phyloP scores from a whole-genome alignment of 2,797 vertebrate genomes.

The Agapornis canus region DNA sequence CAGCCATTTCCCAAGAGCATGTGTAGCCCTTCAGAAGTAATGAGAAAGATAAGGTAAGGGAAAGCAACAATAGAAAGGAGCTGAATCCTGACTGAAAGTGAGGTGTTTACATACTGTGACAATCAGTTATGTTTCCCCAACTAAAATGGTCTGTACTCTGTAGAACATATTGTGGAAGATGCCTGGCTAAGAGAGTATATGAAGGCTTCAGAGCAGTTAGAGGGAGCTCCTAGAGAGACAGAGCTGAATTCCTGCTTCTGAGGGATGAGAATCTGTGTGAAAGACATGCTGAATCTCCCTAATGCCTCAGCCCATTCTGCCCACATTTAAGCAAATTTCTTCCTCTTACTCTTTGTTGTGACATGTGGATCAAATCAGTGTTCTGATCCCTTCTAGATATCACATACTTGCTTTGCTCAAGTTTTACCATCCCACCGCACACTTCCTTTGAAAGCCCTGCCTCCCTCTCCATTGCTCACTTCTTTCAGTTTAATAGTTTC shows the following conservation, averaged over 20 bases:
- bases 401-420: neutral
- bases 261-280: neutral
- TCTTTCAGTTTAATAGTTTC: neutral
- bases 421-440: neutral
- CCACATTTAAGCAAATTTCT: neutral
- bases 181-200: neutral
- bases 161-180: neutral
- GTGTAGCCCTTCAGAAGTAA: neutral
- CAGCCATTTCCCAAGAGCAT: neutral
- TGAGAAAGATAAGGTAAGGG: neutral
- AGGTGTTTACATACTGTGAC: neutral
- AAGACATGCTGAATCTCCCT: neutral
- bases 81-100: neutral
- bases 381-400: neutral
- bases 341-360: neutral
- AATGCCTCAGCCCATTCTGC: neutral
- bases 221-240: neutral
- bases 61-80: neutral
- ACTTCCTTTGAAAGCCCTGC: neutral
- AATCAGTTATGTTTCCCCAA: neutral
- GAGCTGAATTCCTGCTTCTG: neutral
- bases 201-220: neutral
- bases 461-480: neutral
- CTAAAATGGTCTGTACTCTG: neutral
- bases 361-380: constrained; percentile 18